Conservation (phyloP, 2,888 invertebrate species). For the Protula sp. region DNA sequence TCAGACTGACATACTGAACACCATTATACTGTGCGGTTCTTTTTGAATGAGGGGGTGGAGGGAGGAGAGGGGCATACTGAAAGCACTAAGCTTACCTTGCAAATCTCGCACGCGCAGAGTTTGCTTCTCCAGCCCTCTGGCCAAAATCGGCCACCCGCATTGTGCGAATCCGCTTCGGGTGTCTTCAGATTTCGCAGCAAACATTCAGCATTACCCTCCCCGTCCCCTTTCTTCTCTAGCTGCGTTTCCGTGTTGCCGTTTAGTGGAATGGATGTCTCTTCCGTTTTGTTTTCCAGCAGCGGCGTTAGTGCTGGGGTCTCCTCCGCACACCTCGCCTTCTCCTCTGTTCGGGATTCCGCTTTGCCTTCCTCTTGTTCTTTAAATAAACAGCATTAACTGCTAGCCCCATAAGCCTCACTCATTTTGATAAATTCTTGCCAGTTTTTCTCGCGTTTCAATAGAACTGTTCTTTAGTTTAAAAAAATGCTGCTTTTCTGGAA, state of each 20-base stretch:
- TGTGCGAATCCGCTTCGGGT: constrained; percentile 1
- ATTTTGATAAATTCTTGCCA: too few relatives aligned
- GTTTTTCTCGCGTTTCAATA: too few relatives aligned
- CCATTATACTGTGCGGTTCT: too few relatives aligned
- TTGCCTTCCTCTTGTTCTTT: background rate
- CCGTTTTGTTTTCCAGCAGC: constrained; percentile 53
- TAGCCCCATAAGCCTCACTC: too few relatives aligned
- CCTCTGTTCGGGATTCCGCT: background rate
- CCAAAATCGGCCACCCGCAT: constrained; percentile 48
- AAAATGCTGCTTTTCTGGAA: too few relatives aligned
- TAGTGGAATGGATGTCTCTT: constrained; percentile 16
- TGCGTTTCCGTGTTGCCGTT: too few relatives aligned
- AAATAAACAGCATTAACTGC: background rate
- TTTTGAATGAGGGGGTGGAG: too few relatives aligned
- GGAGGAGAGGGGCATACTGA: too few relatives aligned
- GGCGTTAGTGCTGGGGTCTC: constrained; percentile 65
- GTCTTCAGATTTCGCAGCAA: too few relatives aligned
- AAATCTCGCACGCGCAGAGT: constrained; percentile 58
- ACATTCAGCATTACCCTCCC: background rate
- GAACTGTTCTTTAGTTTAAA: too few relatives aligned
- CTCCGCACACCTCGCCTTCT: background rate
- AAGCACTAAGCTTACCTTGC: constrained; percentile 53
- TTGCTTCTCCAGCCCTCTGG: constrained; percentile 63
- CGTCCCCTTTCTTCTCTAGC: too few relatives aligned
- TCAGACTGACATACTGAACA: too few relatives aligned